Evolutionary conservation across 2,113 vertebrate genomes (phyloP), one percentile per base, ranked within the genome.

Genomic region (Oostethus manadensis): DNA sequence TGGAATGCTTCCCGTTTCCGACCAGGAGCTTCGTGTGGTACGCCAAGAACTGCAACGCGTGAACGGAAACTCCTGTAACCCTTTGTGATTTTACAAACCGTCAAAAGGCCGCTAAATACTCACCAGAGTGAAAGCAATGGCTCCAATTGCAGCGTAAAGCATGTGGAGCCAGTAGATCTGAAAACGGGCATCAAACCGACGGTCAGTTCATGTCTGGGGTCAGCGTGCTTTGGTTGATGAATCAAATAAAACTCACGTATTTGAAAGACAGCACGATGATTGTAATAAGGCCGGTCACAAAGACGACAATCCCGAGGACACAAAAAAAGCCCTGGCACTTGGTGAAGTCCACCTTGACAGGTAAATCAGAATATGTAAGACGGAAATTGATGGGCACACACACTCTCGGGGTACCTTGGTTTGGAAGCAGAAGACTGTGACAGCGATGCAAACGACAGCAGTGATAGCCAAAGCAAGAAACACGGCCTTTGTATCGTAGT

Each of bases 351-450:
- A 99, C 97, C 97, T 95, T 56, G 11, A 50, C 7, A 6, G n/a
- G 45, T 73, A 40, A 3, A 16, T 38, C 21, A 15, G 17, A 9
- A 11, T 4, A 16, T 23, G 44, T 66, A 8, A 22, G n/a, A 0
- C 0, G n/a, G n/a, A 8, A 20, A 1, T 3, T 3, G 43, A 15
- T 14, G 23, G 23, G 23, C 23, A 2, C 2, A 26, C 23, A 26
- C n/a, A n/a, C n/a, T n/a, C n/a, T n/a, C n/a, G n/a, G n/a, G n/a
- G n/a, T 71, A 93, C 97, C 95, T 97, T 98, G 15, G 97, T 99
- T 86, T 99, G 97, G 84, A 98, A 97, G 87, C 97, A 98, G 92
- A 99, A 98, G 77, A 98, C 66, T 0, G 95, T 98, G 64, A 98
- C 94, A 0, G 88, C 58, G 20, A 99, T 91, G 85, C 94, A 91